These are phyloP conservation scores for Schizothorax lantsangensis DNA, from an alignment of 2,797 vertebrate species.

Conservation along the genomic window DNA sequence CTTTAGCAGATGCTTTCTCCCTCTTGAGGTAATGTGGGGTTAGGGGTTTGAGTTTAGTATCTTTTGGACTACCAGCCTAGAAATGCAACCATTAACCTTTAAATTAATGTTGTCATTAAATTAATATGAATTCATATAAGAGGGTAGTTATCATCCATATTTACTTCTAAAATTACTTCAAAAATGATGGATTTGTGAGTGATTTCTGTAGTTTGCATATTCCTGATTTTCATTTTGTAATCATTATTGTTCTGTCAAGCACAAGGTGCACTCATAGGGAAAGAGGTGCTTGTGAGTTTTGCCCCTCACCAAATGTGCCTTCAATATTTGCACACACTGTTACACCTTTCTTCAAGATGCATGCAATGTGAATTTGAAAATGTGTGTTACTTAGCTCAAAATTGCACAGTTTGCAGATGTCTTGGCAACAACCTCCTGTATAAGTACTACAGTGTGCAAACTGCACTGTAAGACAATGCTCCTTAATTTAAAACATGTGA, in stretches of 20 bases:
- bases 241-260: neutral
- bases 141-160: neutral
- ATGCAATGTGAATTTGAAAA: slow-evolving; percentile 42
- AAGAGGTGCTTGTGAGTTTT: neutral
- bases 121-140: neutral
- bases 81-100: neutral
- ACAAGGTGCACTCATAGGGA: neutral
- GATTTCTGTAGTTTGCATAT: neutral
- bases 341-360: slow-evolving; percentile 16
- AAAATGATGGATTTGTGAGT: neutral
- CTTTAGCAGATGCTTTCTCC: neutral
- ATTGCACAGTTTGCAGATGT: slow-evolving; percentile 35
- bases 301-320: neutral
- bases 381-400: slow-evolving; percentile 50
- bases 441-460: neutral
- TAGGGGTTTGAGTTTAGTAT: neutral
- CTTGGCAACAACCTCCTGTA: slow-evolving; percentile 9
- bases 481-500: slow-evolving; percentile 19
- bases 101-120: neutral
- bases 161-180: neutral
- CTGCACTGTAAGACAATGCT: neutral
- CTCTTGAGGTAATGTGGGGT: neutral
- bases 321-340: neutral
- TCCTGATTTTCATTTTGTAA: neutral
- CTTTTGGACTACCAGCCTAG: neutral